Evolutionary conservation across 2,797 vertebrate species (phyloP).

Genomic region (Acanthis flammea): DNA sequence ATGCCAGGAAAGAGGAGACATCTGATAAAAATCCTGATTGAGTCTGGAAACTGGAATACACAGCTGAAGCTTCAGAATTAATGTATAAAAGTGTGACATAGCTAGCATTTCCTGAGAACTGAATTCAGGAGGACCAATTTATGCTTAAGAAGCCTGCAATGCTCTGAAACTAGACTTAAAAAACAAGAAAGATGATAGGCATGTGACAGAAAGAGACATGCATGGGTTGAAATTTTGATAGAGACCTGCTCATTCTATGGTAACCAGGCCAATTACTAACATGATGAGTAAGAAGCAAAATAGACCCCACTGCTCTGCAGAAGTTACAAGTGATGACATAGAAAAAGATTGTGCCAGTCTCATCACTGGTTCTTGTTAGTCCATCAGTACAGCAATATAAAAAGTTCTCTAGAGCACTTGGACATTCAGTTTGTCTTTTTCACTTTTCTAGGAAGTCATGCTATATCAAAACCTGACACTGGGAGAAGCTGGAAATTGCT

Average conservation of each 20-base stretch:
- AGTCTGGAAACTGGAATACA: neutral
- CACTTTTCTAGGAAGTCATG: neutral
- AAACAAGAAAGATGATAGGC: neutral
- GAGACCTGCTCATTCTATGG: neutral
- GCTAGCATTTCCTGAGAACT: neutral
- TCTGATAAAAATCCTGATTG: neutral
- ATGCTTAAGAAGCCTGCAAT: neutral
- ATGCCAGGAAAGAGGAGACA: neutral
- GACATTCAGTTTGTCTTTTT: neutral
- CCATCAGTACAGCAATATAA: neutral
- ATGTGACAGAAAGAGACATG: neutral
- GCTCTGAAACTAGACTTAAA: neutral
- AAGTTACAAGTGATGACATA: neutral
- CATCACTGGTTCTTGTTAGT: neutral
- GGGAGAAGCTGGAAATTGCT: neutral
- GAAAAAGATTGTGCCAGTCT: neutral
- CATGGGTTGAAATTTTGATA: neutral
- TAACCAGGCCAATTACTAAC: neutral
- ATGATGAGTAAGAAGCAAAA: neutral
- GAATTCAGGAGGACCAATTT: neutral
- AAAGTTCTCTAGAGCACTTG: neutral
- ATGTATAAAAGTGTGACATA: neutral
- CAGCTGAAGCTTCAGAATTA: neutral
- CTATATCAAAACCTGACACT: neutral
- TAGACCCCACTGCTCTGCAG: neutral